phyloP scores from a whole-genome alignment of 2,888 invertebrate genomes.

The Drosophila infuscata region DNA sequence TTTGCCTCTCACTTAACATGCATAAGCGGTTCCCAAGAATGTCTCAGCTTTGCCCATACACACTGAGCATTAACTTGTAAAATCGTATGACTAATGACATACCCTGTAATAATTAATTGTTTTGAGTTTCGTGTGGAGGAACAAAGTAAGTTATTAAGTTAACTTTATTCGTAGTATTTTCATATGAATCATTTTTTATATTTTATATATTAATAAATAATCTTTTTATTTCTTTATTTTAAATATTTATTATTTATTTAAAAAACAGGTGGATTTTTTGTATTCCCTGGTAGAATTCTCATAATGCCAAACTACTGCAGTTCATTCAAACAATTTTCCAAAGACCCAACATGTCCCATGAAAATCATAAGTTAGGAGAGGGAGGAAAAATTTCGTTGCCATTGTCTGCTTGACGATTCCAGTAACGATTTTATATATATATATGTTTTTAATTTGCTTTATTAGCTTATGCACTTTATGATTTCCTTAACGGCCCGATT shows the following conservation, averaged over 20 bases:
- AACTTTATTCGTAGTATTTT: background rate
- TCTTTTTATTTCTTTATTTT: background rate
- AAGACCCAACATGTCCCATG: background rate
- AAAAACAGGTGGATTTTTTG: background rate
- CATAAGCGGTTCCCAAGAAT: constrained; percentile 78
- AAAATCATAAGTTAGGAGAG: background rate
- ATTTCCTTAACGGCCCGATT: constrained; percentile 67
- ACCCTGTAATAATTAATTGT: background rate
- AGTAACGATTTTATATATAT: constrained; percentile 44
- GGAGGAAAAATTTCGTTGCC: constrained; percentile 21
- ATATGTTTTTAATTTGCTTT: constrained; percentile 45
- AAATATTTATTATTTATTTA: background rate
- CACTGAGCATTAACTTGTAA: constrained; percentile 9
- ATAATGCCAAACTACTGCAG: background rate
- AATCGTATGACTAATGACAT: background rate
- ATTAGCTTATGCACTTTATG: constrained; percentile 69
- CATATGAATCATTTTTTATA: background rate
- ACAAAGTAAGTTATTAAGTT: background rate
- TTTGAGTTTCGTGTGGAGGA: background rate
- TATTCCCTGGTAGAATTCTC: background rate
- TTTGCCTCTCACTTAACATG: constrained; percentile 81
- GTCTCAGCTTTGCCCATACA: constrained; percentile 46
- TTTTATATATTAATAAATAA: background rate
- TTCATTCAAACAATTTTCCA: background rate
- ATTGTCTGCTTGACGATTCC: constrained; percentile 62